phyloP scores from a whole-genome alignment of 2,797 vertebrate species.

The Amblyraja radiata region DNA sequence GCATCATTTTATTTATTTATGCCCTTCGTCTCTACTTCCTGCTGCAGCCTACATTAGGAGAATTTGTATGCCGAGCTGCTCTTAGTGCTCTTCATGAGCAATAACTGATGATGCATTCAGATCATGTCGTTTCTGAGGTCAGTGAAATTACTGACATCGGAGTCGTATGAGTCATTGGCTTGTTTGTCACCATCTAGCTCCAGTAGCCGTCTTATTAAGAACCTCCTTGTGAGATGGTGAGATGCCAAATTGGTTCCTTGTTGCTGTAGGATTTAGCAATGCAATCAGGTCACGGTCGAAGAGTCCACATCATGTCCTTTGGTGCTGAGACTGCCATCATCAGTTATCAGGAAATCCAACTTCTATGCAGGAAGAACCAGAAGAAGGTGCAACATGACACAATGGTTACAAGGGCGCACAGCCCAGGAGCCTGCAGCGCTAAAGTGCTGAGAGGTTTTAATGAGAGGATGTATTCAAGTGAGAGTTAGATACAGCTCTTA shows the following conservation, averaged over 20 bases:
- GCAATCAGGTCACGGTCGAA: neutral
- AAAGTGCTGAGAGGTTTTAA: neutral
- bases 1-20: neutral
- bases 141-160: neutral
- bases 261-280: neutral
- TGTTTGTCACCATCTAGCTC: neutral
- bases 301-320: no score
- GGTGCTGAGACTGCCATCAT: no score
- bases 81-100: neutral
- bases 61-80: neutral
- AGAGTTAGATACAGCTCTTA: no score
- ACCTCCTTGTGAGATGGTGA: neutral
- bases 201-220: neutral
- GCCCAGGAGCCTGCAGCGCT: neutral
- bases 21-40: neutral
- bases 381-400: neutral
- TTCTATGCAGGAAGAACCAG: no score
- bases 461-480: no score
- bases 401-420: neutral
- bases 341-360: no score
- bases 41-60: neutral
- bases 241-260: neutral
- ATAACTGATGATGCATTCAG: neutral
- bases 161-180: neutral
- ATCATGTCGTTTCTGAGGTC: neutral